These are phyloP conservation scores for Zootoca vivipara DNA, from an alignment of 2,113 vertebrate species.

Conservation along the genomic window DNA sequence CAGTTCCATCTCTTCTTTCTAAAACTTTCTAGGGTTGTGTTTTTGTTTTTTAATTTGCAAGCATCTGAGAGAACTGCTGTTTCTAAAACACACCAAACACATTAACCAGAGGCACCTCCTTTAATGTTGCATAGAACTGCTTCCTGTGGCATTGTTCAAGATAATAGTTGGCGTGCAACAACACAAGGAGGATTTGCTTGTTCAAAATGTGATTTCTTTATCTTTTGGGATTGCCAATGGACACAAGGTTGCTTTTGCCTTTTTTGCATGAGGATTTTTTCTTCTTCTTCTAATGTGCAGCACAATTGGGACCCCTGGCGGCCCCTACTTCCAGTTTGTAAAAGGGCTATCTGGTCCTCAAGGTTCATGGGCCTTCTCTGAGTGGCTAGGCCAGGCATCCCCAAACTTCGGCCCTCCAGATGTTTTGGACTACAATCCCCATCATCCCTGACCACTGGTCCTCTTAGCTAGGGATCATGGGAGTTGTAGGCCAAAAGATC, in stretches of 20 bases:
- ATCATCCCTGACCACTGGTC: too few relatives aligned
- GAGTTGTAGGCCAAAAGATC: too few relatives aligned
- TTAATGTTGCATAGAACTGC: slow-evolving; percentile 19
- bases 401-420: too few relatives aligned
- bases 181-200: slow-evolving; percentile 54
- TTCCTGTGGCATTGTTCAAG: slow-evolving; percentile 14
- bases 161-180: slow-evolving; percentile 54
- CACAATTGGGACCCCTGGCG: too few relatives aligned
- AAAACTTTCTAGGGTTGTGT: neutral
- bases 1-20: slow-evolving; percentile 32
- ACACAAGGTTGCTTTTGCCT: neutral
- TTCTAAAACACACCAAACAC: slow-evolving; percentile 55
- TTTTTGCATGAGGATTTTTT: neutral
- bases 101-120: slow-evolving; percentile 4
- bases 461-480: too few relatives aligned
- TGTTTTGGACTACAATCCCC: too few relatives aligned
- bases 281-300: too few relatives aligned
- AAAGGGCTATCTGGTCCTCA: neutral
- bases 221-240: slow-evolving; percentile 48
- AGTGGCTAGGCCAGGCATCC: too few relatives aligned
- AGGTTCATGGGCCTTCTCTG: neutral
- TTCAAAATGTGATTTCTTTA: slow-evolving; percentile 42
- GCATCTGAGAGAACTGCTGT: slow-evolving; percentile 56
- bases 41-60: slow-evolving; percentile 57
- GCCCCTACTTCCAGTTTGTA: neutral